Evolutionary conservation across 92 coral and sea anemone species (phyloP).

Genomic region (Porites rus): DNA sequence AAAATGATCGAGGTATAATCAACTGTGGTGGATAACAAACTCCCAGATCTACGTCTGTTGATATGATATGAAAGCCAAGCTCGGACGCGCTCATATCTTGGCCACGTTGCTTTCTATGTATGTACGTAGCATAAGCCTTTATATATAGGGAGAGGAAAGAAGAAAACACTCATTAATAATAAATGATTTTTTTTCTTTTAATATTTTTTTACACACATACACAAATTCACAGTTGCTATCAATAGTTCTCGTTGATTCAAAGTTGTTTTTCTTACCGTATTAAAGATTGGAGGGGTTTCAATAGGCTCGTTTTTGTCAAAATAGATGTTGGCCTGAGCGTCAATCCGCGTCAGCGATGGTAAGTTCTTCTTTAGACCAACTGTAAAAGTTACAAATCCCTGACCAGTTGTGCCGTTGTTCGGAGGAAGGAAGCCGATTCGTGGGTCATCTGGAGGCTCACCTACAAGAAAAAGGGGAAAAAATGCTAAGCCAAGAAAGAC

Average conservation of each 20-base stretch:
- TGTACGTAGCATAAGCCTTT: no score
- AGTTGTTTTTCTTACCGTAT: constrained; percentile 65
- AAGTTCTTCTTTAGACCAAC: constrained; percentile 60
- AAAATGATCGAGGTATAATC: fast-evolving
- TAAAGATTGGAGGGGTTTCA: constrained; percentile 86
- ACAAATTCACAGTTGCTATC: no score
- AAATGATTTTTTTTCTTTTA: no score
- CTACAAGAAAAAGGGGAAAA: constrained; percentile 14
- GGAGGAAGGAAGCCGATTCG: constrained; percentile 84
- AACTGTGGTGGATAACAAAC: no score
- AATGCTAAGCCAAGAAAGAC: no score
- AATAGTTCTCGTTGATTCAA: not conserved
- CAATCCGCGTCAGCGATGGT: constrained; percentile 69
- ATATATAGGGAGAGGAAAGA: no score
- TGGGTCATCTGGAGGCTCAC: constrained; percentile 79
- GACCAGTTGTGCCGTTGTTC: constrained; percentile 85
- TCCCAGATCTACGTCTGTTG: no score
- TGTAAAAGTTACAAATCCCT: constrained; percentile 76
- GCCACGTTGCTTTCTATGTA: no score
- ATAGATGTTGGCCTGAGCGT: constrained; percentile 80
- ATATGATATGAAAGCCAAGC: no score
- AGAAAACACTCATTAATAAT: no score
- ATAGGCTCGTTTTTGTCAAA: constrained; percentile 85
- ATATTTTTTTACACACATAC: no score
- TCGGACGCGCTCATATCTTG: no score